Evolutionary conservation across 2,113 vertebrate species (phyloP).

Genomic region (Noturus placidus): DNA sequence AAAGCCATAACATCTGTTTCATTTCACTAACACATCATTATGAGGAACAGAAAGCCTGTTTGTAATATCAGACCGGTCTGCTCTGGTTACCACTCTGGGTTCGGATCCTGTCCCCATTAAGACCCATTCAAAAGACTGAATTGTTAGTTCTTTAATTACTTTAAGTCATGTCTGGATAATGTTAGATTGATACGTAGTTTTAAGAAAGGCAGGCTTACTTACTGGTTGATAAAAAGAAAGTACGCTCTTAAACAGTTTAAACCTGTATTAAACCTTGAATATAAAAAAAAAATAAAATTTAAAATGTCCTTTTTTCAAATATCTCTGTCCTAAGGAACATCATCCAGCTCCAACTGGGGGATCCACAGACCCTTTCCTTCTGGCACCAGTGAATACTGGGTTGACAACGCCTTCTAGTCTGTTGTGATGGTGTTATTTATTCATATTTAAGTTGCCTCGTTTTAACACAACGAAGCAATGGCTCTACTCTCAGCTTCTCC

Average conservation of each 20-base stretch:
- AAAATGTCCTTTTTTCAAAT: too few species aligned
- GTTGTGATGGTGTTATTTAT: not conserved
- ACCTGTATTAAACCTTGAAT: too few species aligned
- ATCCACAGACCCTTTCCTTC: not conserved
- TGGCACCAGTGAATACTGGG: not conserved
- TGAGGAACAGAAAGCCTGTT: not conserved
- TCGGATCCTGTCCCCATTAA: not conserved
- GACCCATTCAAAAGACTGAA: not conserved
- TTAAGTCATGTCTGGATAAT: not conserved
- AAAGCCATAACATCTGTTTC: constrained; percentile 23
- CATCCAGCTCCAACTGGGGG: not conserved
- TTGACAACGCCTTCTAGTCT: not conserved
- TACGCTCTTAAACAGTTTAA: not conserved
- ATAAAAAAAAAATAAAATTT: too few species aligned
- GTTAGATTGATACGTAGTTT: not conserved
- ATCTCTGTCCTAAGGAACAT: too few species aligned
- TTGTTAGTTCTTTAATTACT: not conserved
- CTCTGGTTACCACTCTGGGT: not conserved
- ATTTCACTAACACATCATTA: constrained; percentile 20
- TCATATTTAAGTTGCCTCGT: not conserved
- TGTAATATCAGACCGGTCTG: not conserved
- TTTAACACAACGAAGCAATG: too few species aligned
- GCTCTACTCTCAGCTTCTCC: too few species aligned
- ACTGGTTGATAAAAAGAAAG: not conserved
- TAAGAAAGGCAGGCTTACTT: not conserved